Evolutionary conservation across 2,888 invertebrate species (phyloP).

Genomic region (Unio pictorum): DNA sequence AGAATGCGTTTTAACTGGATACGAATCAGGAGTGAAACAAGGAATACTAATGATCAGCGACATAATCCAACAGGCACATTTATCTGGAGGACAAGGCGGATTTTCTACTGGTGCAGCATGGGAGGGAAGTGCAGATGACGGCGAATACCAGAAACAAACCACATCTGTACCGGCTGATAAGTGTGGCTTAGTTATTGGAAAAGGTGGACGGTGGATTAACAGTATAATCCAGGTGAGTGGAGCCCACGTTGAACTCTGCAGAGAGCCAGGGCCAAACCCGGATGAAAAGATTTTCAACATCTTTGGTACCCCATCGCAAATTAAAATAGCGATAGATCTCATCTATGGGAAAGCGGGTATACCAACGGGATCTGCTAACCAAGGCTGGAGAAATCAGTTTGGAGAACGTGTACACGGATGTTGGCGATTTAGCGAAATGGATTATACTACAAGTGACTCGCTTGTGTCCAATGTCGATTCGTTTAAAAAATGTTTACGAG

Average conservation of each 20-base stretch:
- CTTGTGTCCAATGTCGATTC: no score
- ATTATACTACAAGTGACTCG: no score
- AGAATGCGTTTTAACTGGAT: slow-evolving; percentile 90
- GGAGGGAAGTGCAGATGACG: slow-evolving; percentile 73
- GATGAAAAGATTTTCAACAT: slow-evolving; percentile 92
- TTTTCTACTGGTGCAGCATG: slow-evolving; percentile 42
- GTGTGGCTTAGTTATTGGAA: slow-evolving; percentile 96
- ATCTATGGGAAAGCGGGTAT: slow-evolving; percentile 87
- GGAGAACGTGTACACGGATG: no score
- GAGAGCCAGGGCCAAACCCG: slow-evolving; percentile 83
- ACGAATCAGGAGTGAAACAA: slow-evolving; percentile 86
- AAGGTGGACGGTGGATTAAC: slow-evolving; percentile 98
- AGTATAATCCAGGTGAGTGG: slow-evolving; percentile 95
- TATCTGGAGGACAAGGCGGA: slow-evolving; percentile 17
- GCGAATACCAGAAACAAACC: slow-evolving; percentile 78
- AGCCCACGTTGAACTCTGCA: slow-evolving; percentile 96
- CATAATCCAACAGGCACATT: slow-evolving; percentile 78
- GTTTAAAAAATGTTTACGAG: no score
- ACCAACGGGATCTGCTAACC: slow-evolving; percentile 8
- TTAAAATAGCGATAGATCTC: slow-evolving; percentile 95
- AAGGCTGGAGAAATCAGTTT: no score
- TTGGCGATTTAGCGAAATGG: no score
- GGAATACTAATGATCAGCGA: slow-evolving; percentile 92
- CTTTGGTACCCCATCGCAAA: slow-evolving; percentile 92
- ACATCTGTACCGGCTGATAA: slow-evolving; percentile 94